phyloP scores from a whole-genome alignment of 2,113 vertebrate species.

The Chaenogobius annularis region DNA sequence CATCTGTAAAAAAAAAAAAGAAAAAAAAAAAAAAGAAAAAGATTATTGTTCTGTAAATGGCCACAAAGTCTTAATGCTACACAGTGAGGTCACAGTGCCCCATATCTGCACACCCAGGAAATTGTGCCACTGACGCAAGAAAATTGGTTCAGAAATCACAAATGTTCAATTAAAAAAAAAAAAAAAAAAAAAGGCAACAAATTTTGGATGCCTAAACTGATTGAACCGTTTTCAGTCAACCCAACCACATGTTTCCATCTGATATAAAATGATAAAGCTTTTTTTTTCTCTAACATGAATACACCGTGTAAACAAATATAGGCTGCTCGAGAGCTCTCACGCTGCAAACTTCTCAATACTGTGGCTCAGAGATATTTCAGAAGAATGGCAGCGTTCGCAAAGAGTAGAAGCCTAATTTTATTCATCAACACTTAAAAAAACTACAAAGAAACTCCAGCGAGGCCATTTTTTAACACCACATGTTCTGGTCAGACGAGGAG shows the following conservation, averaged over 20 bases:
- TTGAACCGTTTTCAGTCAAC: not conserved
- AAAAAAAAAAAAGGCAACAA: constrained; percentile 20
- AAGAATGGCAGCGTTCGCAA: not conserved
- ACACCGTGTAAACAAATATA: constrained; percentile 4
- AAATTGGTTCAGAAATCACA: not conserved
- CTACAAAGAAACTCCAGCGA: constrained; percentile 3
- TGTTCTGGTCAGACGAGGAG: not conserved
- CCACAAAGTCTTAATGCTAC: constrained; percentile 15
- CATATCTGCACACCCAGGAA: constrained; percentile 6
- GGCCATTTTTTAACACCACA: constrained; percentile 17
- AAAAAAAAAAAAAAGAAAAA: not conserved
- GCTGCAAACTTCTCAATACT: constrained; percentile 6
- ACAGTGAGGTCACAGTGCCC: constrained; percentile 5
- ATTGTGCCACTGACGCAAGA: constrained; percentile 6
- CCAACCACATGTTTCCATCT: not conserved
- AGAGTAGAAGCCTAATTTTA: not conserved
- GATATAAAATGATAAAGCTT: constrained; percentile 3
- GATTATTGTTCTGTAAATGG: not conserved
- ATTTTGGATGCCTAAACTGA: constrained; percentile 11
- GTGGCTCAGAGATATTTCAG: constrained; percentile 8
- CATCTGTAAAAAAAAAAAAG: no score
- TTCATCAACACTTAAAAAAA: constrained; percentile 6
- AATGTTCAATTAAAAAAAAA: constrained; percentile 9
- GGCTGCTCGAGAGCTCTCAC: constrained; percentile 13
- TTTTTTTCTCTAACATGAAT: not conserved